Conservation (phyloP, 2,888 invertebrate species). For the Clanis bilineata region DNA sequence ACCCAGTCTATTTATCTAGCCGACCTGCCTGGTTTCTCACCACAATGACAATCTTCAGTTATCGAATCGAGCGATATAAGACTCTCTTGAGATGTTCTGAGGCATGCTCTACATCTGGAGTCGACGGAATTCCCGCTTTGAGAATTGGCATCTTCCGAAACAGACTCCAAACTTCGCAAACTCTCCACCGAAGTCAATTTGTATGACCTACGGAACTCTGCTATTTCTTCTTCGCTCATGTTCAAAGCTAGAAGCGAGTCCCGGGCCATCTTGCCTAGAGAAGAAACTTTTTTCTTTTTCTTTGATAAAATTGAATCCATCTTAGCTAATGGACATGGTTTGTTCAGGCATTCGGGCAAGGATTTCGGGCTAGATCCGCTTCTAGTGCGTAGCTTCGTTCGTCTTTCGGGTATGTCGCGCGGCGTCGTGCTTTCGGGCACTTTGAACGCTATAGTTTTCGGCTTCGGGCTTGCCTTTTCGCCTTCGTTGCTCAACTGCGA, state of each 20-base stretch:
- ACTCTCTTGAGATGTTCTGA: slow-evolving; percentile 72
- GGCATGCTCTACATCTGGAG: slow-evolving; percentile 64
- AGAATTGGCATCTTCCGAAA: slow-evolving; percentile 72
- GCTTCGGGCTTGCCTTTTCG: slow-evolving; percentile 54
- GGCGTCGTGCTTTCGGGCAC: slow-evolving; percentile 68
- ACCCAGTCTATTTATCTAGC: slow-evolving; percentile 46
- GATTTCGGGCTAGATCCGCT: slow-evolving; percentile 76
- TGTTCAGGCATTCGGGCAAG: slow-evolving; percentile 69
- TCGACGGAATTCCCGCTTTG: slow-evolving; percentile 72
- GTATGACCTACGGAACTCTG: slow-evolving; percentile 68
- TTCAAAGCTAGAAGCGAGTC: slow-evolving; percentile 73
- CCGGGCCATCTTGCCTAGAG: slow-evolving; percentile 72
- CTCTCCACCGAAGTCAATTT: slow-evolving; percentile 74
- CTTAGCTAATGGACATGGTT: slow-evolving; percentile 61
- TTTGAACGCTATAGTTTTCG: slow-evolving; percentile 68
- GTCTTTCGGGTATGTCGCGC: slow-evolving; percentile 66
- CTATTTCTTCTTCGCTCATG: slow-evolving; percentile 75
- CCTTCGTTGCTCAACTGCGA: slow-evolving; percentile 40
- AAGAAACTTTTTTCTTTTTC: slow-evolving; percentile 71
- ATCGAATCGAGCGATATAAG: slow-evolving; percentile 74
- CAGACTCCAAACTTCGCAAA: slow-evolving; percentile 68
- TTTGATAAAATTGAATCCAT: slow-evolving; percentile 56
- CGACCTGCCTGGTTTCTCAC: slow-evolving; percentile 53
- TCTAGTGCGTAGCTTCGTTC: slow-evolving; percentile 56
- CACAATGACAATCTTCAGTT: slow-evolving; percentile 62